phyloP scores from a whole-genome alignment of 2,113 vertebrate genomes.

The Crocuta crocuta region DNA sequence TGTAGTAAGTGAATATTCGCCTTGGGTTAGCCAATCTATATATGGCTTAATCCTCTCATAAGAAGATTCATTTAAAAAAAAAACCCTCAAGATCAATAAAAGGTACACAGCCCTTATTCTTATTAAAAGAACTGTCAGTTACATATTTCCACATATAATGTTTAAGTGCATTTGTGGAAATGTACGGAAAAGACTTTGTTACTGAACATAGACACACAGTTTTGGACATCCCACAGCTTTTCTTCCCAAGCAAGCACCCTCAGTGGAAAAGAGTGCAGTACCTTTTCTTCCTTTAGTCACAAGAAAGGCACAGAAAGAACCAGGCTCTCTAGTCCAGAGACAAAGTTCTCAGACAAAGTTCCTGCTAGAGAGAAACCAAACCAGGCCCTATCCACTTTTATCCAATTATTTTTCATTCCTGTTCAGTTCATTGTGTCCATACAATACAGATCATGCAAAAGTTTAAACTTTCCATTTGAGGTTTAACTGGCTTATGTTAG shows the following conservation, averaged over 20 bases:
- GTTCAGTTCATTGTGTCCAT: not conserved
- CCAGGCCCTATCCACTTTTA: not conserved
- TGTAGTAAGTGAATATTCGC: not conserved
- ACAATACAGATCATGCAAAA: not conserved
- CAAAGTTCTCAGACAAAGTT: not conserved
- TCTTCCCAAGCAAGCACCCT: not conserved
- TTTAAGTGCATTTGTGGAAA: not conserved
- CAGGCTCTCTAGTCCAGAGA: no score
- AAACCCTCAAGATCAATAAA: not conserved
- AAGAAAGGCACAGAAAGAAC: not conserved
- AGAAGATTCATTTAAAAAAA: not conserved
- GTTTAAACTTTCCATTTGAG: not conserved
- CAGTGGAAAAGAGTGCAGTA: not conserved
- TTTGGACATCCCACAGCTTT: not conserved
- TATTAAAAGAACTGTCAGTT: not conserved
- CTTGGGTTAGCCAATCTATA: not conserved
- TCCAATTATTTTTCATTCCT: not conserved
- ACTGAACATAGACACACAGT: not conserved
- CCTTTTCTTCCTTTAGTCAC: not conserved
- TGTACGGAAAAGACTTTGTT: not conserved
- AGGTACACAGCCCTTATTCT: not conserved
- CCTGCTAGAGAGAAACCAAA: not conserved
- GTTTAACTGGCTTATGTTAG: not conserved
- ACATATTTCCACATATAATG: not conserved
- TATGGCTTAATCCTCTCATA: not conserved